Conservation (phyloP, 2,888 invertebrate species). For the Aspidiotus rigidus region DNA sequence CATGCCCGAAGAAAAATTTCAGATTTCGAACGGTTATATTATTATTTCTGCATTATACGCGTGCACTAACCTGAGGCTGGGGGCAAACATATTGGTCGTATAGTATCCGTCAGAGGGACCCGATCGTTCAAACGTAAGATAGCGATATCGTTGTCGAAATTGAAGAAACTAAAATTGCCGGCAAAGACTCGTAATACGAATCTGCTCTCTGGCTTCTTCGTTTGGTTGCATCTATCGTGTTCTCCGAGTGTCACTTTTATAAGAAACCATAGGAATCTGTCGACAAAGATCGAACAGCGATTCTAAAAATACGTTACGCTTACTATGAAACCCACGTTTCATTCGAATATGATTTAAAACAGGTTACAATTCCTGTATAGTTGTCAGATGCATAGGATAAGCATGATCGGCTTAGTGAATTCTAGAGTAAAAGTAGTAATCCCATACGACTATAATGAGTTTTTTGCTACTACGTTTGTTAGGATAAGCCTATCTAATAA, state of each 20-base stretch:
- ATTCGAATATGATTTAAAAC: too few species aligned
- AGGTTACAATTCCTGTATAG: too few species aligned
- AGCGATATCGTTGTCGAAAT: conserved; percentile 83
- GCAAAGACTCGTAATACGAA: conserved; percentile 67
- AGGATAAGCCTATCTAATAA: not conserved
- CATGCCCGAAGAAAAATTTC: too few species aligned
- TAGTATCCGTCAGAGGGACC: conserved; percentile 66
- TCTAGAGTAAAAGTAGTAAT: too few species aligned
- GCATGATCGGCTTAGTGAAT: too few species aligned
- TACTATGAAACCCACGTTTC: too few species aligned
- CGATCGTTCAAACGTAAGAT: conserved; percentile 68
- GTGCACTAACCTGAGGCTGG: conserved; percentile 50
- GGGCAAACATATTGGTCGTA: conserved; percentile 77
- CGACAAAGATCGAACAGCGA: too few species aligned
- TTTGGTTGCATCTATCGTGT: conserved; percentile 70
- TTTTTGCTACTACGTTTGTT: not conserved
- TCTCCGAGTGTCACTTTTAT: conserved; percentile 81
- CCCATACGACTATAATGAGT: not conserved
- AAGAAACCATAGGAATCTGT: conserved; percentile 85
- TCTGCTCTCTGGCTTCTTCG: conserved; percentile 62
- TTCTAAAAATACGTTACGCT: conserved; percentile 10
- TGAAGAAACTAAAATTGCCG: conserved; percentile 72
- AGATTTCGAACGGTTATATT: too few species aligned
- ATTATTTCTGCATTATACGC: not conserved
- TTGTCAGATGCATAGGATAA: too few species aligned